Conservation (phyloP, 2,888 invertebrate genomes). For the Rhabditophanes sp. region DNA sequence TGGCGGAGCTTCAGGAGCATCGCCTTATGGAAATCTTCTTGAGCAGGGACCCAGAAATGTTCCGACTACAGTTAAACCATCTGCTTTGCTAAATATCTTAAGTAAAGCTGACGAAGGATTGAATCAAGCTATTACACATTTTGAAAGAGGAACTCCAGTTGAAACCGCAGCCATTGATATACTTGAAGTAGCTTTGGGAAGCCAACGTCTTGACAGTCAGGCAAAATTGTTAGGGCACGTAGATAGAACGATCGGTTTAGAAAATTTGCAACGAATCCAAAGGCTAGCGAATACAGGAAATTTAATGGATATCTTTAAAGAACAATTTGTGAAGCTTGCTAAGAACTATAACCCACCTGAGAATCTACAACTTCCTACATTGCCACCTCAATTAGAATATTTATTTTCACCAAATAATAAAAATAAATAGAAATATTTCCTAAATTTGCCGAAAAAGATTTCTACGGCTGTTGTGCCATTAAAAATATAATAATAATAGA, state of each 20-base stretch:
- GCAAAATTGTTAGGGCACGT: slow-evolving; percentile 41
- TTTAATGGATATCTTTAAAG: slow-evolving; percentile 41
- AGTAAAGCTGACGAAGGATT: slow-evolving; percentile 38
- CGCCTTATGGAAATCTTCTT: slow-evolving; percentile 9
- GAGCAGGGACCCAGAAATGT: slow-evolving; percentile 1
- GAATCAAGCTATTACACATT: slow-evolving; percentile 41
- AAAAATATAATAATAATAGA: no score
- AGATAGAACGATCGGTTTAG: slow-evolving; percentile 40
- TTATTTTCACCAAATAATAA: slow-evolving; percentile 23
- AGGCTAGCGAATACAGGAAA: slow-evolving; percentile 43
- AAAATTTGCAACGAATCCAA: slow-evolving; percentile 40
- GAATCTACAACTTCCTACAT: slow-evolving; percentile 30
- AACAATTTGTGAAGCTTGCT: slow-evolving; percentile 40
- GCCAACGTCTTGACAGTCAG: slow-evolving; percentile 37
- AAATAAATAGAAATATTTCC: slow-evolving; percentile 1
- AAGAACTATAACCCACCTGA: slow-evolving; percentile 40
- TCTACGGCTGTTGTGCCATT: no score
- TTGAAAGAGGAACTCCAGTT: slow-evolving; percentile 39
- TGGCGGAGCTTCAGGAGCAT: slow-evolving; percentile 36
- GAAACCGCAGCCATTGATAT: slow-evolving; percentile 40
- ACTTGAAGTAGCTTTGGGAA: slow-evolving; percentile 39
- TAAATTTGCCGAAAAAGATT: no score
- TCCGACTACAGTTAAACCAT: slow-evolving; percentile 19
- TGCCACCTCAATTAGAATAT: slow-evolving; percentile 42
- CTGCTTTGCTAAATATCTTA: slow-evolving; percentile 34